phyloP scores from a whole-genome alignment of 1,140 invertebrate species.

The Drosophila rufa region DNA sequence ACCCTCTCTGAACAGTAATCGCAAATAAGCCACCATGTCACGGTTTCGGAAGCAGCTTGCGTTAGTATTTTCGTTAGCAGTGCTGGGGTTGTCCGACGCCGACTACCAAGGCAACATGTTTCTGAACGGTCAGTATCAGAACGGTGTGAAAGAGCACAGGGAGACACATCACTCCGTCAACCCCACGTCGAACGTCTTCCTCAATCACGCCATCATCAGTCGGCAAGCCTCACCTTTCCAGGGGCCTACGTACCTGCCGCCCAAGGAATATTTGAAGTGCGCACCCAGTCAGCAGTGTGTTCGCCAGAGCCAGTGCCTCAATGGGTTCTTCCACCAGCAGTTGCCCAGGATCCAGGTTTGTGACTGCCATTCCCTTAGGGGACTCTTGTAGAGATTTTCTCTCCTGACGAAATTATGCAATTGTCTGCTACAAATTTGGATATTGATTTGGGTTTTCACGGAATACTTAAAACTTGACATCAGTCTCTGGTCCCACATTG shows the following conservation, averaged over 20 bases:
- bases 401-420: background rate
- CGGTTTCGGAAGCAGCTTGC: slow-evolving; percentile 49
- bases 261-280: slow-evolving; percentile 73
- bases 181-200: slow-evolving; percentile 69
- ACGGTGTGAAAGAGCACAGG: slow-evolving; percentile 56
- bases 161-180: slow-evolving; percentile 68
- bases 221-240: slow-evolving; percentile 76
- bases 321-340: slow-evolving; percentile 73
- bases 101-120: slow-evolving; percentile 79
- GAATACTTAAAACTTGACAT: slow-evolving; percentile 36
- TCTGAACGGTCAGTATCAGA: slow-evolving; percentile 78
- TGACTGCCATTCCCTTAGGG: background rate
- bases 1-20: background rate
- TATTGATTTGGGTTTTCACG: slow-evolving; percentile 29
- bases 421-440: slow-evolving; percentile 37
- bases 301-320: slow-evolving; percentile 61
- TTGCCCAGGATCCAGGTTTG: slow-evolving; percentile 76
- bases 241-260: slow-evolving; percentile 78
- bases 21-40: slow-evolving; percentile 31
- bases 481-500: background rate
- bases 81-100: slow-evolving; percentile 34
- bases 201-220: slow-evolving; percentile 79
- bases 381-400: background rate
- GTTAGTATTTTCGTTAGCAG: slow-evolving; percentile 52
- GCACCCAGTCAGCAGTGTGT: slow-evolving; percentile 74